Evolutionary conservation across 2,888 invertebrate species (phyloP), one percentile per base, ranked within the genome.

Genomic region (Lasioglossum lativentre): DNA sequence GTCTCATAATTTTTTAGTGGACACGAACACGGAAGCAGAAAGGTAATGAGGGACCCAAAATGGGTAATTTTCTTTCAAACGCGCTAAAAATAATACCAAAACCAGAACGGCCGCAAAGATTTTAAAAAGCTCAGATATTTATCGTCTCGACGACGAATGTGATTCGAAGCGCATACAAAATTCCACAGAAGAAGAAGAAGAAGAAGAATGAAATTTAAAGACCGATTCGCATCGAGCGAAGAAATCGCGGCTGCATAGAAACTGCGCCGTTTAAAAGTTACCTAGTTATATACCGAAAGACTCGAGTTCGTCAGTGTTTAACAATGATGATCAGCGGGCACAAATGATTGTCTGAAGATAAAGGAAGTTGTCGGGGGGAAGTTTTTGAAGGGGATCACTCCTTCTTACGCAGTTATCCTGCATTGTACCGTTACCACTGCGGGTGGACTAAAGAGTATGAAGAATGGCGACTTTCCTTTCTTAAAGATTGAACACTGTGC

Each of bases 231-330:
- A 34, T 82, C 30, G 63, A 72, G 63, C 63, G 27, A 16, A 73
- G 19, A 40, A 34, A 38, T 73, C 42, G 34, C 45, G 27, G n/a
- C 30, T 47, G 80, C 42, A 79, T 82, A 68, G 82, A 52, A 82
- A 82, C 34, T 34, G 6, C 47, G 27, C 16, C 52, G 42, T 73
- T 82, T 80, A 56, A 74, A 80, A 82, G 68, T 82, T 82, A 66
- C 30, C 47, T n/a, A 27, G 40, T 78, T 81, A 82, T 38, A 66
- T 73, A 45, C 27, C 80, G 27, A 56, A 73, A 56, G 80, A 52
- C 82, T 82, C 34, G 4, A 73, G 66, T 68, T 10, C 47, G 66
- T n/a, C 72, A 79, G n/a, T 79, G 47, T 45, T 73, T 66, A 81
- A 70, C 63, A 73, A 77, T 84, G 77, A 82, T 77, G 56, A 74